Percentiles rank a stretch among this genome's conserved stretches.
These are phyloP conservation scores for Psilopogon haemacephalus DNA, from an alignment of 2,113 vertebrate species.

Conservation along the genomic window DNA sequence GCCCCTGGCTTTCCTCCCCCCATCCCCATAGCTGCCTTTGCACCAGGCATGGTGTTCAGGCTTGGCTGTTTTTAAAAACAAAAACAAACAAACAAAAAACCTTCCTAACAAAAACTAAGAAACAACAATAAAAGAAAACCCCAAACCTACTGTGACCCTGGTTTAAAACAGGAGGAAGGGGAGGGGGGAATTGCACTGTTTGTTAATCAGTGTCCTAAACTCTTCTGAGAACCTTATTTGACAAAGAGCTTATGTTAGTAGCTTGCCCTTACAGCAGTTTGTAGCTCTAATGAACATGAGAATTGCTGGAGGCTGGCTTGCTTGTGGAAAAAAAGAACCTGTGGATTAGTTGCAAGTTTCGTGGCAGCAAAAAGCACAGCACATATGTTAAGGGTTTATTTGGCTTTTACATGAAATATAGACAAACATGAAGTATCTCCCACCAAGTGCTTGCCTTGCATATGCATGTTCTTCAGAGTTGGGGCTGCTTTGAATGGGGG, in stretches of 20 bases:
- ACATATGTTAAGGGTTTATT: not conserved
- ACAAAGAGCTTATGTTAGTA: not conserved
- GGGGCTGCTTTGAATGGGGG: not conserved
- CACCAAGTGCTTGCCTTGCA: accelerated
- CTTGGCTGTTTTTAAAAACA: not conserved
- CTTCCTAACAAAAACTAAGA: not conserved
- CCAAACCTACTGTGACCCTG: not conserved
- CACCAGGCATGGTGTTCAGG: not conserved
- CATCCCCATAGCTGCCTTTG: not conserved
- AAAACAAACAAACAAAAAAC: not conserved
- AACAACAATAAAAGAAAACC: not conserved
- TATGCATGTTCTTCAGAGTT: not conserved
- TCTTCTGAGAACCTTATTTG: slow-evolving; percentile 5
- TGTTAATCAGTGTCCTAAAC: not conserved
- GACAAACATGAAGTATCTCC: not conserved
- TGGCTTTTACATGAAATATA: not conserved
- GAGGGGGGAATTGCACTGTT: not conserved
- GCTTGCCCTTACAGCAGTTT: not conserved
- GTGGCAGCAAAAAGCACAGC: not conserved
- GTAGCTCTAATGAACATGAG: slow-evolving; percentile 1
- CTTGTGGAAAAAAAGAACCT: not conserved
- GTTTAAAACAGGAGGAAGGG: not conserved
- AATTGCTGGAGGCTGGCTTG: not conserved
- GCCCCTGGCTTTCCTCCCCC: not conserved
- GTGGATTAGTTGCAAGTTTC: not conserved